phyloP scores from a whole-genome alignment of 2,113 vertebrate species.

The Centropristis striata region DNA sequence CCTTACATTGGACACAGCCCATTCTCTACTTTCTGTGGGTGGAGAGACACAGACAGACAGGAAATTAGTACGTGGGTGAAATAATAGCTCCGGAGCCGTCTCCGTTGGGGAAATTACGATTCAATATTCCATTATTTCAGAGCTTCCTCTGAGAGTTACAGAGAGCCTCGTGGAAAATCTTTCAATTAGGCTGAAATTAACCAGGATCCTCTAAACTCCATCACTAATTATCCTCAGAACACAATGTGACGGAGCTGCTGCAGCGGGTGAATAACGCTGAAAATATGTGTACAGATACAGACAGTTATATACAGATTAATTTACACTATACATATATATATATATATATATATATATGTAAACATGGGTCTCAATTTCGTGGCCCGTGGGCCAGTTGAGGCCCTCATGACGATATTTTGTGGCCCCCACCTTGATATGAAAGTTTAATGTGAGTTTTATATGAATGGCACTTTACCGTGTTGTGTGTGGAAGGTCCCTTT shows the following conservation, averaged over 20 bases:
- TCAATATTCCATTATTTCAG: constrained; percentile 75
- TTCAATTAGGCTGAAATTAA: constrained; percentile 76
- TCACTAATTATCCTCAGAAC: constrained; percentile 56
- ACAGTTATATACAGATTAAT: constrained; percentile 16
- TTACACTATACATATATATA: neutral
- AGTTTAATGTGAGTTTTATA: too few species aligned
- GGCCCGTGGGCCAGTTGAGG: too few species aligned
- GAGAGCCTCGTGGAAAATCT: constrained; percentile 49
- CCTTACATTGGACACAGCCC: constrained; percentile 99
- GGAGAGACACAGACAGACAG: constrained; percentile 43
- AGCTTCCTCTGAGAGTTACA: constrained; percentile 67
- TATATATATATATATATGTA: too few species aligned
- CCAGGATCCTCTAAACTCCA: constrained; percentile 50
- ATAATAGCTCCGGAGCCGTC: constrained; percentile 57
- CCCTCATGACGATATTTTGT: too few species aligned
- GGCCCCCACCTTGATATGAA: too few species aligned
- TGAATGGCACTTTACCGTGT: too few species aligned
- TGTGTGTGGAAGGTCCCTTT: too few species aligned
- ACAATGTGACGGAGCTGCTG: constrained; percentile 32
- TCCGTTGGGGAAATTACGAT: constrained; percentile 71
- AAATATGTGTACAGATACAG: neutral
- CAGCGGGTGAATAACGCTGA: neutral
- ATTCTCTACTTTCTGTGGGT: constrained; percentile 95
- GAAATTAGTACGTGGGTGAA: constrained; percentile 51
- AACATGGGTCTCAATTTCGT: too few species aligned